Base-by-base conservation (phyloP, 2,888 invertebrate species). In the Limnephilus marmoratus region DNA sequence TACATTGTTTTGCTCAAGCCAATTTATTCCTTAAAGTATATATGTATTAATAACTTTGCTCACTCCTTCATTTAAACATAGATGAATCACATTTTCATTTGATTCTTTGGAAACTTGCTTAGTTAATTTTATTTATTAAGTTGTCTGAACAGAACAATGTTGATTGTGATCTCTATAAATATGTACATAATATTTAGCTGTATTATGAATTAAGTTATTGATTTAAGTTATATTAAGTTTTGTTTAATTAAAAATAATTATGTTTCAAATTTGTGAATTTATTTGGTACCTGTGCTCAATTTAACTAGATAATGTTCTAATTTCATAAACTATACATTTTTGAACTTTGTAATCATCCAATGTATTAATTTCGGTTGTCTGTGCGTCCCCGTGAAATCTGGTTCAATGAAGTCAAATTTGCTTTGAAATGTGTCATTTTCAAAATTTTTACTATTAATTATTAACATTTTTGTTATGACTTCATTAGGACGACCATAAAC, bases 161-260 rank as follows among this genome's bases (percentile, higher is more conserved):
- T 83, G 83, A 83, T 37, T 83, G 83, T 83, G 83, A 83, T 83
- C 83, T 83, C 83, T 83, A 24, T 34, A 83, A 83, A 83, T 83
- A 37, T 34, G 83, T 37, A 83, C 24, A 37, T 83, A 34, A 37
- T 37, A 37, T 37, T 83, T 83, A 37, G 83, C 9, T 83, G 31
- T 83, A 68, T 68, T 68, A 68, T 68, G 24, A 68, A 9, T 68
- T 68, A 68, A 68, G 68, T 68, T 68, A 68, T 24, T 24, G 3
- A 18, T 53, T n/a, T n/a, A n/a, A n/a, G 68, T 24, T 68, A 18
- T 68, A 24, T 68, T 68, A 68, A 68, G 68, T 68, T 68, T 68
- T 24, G 68, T 68, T 68, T 68, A 68, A 68, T 3, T 24, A 24
- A 18, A 68, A 68, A 53, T 4, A 18, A 68, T 24, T 24, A 49